phyloP scores from a whole-genome alignment of 2,888 invertebrate species.

The Copidosoma aretas region DNA sequence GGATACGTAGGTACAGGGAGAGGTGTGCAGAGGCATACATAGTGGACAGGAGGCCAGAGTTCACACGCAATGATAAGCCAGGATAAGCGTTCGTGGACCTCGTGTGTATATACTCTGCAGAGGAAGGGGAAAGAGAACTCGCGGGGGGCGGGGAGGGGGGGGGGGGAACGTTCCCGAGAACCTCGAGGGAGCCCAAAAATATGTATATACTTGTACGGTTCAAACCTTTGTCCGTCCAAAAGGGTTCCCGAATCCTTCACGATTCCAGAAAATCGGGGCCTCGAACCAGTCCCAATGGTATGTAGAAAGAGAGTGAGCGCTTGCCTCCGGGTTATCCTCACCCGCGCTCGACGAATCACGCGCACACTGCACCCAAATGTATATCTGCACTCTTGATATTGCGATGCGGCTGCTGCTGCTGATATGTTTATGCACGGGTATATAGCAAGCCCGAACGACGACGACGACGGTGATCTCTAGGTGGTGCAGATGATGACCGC shows the following conservation, averaged over 20 bases:
- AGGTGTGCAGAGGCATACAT: neutral
- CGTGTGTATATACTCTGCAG: neutral
- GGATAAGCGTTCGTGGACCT: neutral
- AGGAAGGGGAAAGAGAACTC: neutral
- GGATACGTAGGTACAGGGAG: neutral
- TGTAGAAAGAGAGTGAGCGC: neutral
- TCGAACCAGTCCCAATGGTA: slow-evolving; percentile 26
- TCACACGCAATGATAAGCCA: neutral
- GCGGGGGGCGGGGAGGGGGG: neutral
- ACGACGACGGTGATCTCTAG: no score
- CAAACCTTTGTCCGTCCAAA: slow-evolving; percentile 86
- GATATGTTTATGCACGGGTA: no score
- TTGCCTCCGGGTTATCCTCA: slow-evolving; percentile 3
- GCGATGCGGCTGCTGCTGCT: no score
- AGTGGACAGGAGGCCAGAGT: neutral
- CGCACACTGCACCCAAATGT: no score
- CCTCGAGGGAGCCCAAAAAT: no score
- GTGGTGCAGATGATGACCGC: no score
- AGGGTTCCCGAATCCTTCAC: slow-evolving; percentile 72
- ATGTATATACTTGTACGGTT: no score
- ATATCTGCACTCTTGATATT: no score
- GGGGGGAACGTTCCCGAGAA: neutral
- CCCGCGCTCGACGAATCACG: neutral
- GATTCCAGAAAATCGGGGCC: slow-evolving; percentile 58
- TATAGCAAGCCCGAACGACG: no score